Evolutionary conservation across 2,888 invertebrate species (phyloP).

Genomic region (Agonopterix alstromeriana): DNA sequence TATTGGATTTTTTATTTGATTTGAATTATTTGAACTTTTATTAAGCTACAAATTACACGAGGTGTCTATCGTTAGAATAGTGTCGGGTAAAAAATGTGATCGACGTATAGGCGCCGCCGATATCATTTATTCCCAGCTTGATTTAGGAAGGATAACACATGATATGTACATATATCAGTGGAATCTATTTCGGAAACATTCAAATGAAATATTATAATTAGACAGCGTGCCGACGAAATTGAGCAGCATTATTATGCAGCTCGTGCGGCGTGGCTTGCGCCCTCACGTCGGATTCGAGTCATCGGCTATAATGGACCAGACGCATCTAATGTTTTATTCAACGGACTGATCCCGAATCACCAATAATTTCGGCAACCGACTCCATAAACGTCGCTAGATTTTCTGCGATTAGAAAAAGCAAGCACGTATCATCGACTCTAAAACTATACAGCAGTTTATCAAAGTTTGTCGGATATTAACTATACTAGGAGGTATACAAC

Average conservation of each 20-base stretch:
- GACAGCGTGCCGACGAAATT: slow-evolving; percentile 45
- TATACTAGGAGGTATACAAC: not conserved
- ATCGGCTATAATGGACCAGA: slow-evolving; percentile 53
- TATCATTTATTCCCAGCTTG: slow-evolving; percentile 21
- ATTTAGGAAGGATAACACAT: slow-evolving; percentile 22
- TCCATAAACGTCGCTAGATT: not conserved
- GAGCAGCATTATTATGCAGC: slow-evolving; percentile 64
- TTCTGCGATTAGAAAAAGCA: not conserved
- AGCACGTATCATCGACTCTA: not conserved
- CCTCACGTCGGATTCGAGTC: slow-evolving; percentile 6
- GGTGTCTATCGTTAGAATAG: too few species aligned
- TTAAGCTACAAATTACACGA: too few species aligned
- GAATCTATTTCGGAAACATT: slow-evolving; percentile 44
- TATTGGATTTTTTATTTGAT: too few species aligned
- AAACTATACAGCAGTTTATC: not conserved
- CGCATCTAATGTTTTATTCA: slow-evolving; percentile 63
- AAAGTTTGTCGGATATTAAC: not conserved
- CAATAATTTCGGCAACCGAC: slow-evolving; percentile 40
- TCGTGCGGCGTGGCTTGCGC: slow-evolving; percentile 57
- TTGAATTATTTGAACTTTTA: too few species aligned
- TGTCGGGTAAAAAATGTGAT: too few species aligned
- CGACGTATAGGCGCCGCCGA: slow-evolving; percentile 8
- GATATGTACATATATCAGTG: slow-evolving; percentile 31
- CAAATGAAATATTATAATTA: slow-evolving; percentile 49
- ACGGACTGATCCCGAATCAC: slow-evolving; percentile 43